These are phyloP conservation scores for Andrena camellia DNA, from an alignment of 2,888 invertebrate species.

Conservation along the genomic window DNA sequence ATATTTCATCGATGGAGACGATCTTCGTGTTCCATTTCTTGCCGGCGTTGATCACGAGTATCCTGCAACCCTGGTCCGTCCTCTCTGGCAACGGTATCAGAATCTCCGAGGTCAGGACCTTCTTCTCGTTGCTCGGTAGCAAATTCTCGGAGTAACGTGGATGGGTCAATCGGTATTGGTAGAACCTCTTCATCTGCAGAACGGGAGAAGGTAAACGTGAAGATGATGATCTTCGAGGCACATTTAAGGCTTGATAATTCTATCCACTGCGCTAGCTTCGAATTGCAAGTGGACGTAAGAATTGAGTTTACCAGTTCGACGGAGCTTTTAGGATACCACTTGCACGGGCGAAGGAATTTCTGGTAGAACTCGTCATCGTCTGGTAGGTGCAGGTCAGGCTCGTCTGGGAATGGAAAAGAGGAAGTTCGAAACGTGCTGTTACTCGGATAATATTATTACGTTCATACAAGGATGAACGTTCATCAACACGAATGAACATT, in stretches of 20 bases:
- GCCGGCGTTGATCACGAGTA: constrained; percentile 90
- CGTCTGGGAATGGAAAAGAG: constrained; percentile 86
- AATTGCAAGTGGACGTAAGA: no score
- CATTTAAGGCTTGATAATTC: no score
- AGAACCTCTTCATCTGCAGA: constrained; percentile 90
- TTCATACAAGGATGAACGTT: not conserved
- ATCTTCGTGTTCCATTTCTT: constrained; percentile 92
- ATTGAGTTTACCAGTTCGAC: constrained; percentile 88
- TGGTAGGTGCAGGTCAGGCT: constrained; percentile 88
- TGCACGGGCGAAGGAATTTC: constrained; percentile 94
- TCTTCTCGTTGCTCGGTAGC: constrained; percentile 88
- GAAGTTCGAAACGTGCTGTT: not conserved
- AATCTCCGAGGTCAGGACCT: constrained; percentile 89
- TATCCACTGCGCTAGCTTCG: no score
- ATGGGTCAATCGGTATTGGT: constrained; percentile 89
- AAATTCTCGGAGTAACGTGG: constrained; percentile 88
- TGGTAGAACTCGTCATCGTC: constrained; percentile 90
- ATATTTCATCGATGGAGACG: constrained; percentile 89
- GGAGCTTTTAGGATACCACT: constrained; percentile 94
- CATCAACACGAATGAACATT: no score
- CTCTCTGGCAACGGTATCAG: constrained; percentile 90
- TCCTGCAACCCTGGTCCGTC: constrained; percentile 89
- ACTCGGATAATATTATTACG: not conserved
- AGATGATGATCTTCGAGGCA: no score
- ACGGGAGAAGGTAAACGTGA: constrained; percentile 11